These are phyloP conservation scores for Drosophila tristis DNA, from an alignment of 1,140 invertebrate species.

Conservation along the genomic window DNA sequence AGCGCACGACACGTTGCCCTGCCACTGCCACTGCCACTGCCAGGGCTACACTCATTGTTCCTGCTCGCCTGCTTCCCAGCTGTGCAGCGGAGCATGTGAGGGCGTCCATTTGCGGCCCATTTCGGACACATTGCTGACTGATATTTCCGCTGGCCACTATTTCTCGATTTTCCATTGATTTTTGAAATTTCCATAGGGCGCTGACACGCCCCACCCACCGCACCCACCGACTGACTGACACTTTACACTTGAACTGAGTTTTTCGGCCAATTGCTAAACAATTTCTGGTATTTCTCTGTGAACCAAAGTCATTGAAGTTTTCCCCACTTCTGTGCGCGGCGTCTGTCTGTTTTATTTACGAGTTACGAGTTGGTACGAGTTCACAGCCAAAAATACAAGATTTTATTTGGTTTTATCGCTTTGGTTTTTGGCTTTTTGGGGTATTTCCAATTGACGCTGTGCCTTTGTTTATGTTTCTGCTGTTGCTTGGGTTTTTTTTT, in stretches of 20 bases:
- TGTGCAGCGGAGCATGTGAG: slow-evolving; percentile 29
- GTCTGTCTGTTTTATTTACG: slow-evolving; percentile 55
- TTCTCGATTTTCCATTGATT: slow-evolving; percentile 47
- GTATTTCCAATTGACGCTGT: slow-evolving; percentile 57
- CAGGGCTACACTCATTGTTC: slow-evolving; percentile 1
- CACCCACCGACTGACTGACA: slow-evolving; percentile 36
- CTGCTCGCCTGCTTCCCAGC: slow-evolving; percentile 6
- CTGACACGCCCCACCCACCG: slow-evolving; percentile 26
- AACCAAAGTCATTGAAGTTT: slow-evolving; percentile 39
- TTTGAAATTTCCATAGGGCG: slow-evolving; percentile 43
- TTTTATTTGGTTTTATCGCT: slow-evolving; percentile 14
- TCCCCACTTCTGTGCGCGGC: slow-evolving; percentile 31
- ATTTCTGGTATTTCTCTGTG: slow-evolving; percentile 22
- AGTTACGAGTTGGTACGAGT: slow-evolving; percentile 37
- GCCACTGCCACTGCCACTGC: background rate
- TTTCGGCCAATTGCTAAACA: slow-evolving; percentile 41
- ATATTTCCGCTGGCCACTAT: slow-evolving; percentile 56
- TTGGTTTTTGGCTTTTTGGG: slow-evolving; percentile 11
- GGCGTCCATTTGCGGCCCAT: slow-evolving; percentile 13
- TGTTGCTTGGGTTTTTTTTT: slow-evolving; percentile 26
- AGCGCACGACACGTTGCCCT: slow-evolving; percentile 57
- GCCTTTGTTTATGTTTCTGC: slow-evolving; percentile 55
- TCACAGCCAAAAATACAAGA: slow-evolving; percentile 31
- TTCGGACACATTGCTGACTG: slow-evolving; percentile 45
- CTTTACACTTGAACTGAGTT: slow-evolving; percentile 18